Evolutionary conservation across 2,888 invertebrate species (phyloP), one percentile per base, ranked within the genome.

Genomic region (Cosmia pyralina): DNA sequence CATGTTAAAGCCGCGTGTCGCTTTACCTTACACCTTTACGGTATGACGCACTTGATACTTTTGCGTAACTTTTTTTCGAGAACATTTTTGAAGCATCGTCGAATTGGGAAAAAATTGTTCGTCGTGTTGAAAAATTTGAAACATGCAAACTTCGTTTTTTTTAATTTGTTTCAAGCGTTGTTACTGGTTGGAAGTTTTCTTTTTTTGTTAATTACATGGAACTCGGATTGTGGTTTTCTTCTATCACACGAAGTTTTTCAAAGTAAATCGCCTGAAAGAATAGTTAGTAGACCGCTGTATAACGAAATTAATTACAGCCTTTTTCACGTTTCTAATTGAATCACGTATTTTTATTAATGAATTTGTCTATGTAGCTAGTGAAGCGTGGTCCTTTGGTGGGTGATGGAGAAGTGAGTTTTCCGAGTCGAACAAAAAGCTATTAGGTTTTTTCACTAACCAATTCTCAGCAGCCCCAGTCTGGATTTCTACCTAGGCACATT

Each of bases 91-190:
- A 79, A 83, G 66, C 34, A 34, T 55, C 58, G 48, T 78, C 5
- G 52, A 65, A 66, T 63, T 58, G 38, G 38, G 19, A 63, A 63
- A 72, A 59, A 72, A 52, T 22, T 77, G 34, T 72, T 57, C 48
- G 34, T 52, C 48, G 19, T 82, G 57, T 70, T 10, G 19, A 44
- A 63, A 83, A 79, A 72, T 83, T 83, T 44, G n/a, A 44, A 34
- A 83, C 79, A 79, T 22, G 53, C 50, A 66, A 71, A 83, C 57
- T 82, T 82, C 38, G 34, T 62, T 78, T 79, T 60, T 67, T 38
- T 53, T 79, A 62, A 44, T 58, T 8, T 66, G n/a, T 58, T 77
- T 83, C 50, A 67, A 79, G 84, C 53, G 83, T 62, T 70, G 65
- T 82, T 57, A 59, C 63, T 77, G 58, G 22, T 58, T 44, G 53